These are phyloP conservation scores for Spizella passerina DNA, from an alignment of 2,797 vertebrate species.

Conservation along the genomic window DNA sequence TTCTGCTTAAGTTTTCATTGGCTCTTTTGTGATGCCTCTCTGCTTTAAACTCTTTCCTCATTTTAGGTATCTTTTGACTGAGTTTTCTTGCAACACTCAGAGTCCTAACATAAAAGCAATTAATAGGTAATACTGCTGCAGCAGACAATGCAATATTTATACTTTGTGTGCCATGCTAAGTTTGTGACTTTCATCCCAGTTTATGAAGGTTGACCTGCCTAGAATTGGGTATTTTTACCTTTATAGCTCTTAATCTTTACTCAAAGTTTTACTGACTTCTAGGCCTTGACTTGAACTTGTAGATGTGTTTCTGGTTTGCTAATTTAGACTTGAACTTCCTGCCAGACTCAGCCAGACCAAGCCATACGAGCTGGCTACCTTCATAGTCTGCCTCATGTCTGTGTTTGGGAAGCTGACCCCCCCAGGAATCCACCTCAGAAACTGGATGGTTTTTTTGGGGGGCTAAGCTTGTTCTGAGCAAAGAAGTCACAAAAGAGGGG, in stretches of 20 bases:
- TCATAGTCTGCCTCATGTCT: not conserved
- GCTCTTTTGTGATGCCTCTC: not conserved
- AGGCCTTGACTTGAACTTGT: not conserved
- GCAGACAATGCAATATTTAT: not conserved
- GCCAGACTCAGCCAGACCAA: not conserved
- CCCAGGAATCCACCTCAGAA: not conserved
- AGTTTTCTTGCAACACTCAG: not conserved
- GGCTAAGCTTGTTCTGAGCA: not conserved
- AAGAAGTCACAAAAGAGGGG: not conserved
- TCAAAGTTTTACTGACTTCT: not conserved
- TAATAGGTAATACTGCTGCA: not conserved
- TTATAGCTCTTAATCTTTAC: not conserved
- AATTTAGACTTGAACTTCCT: not conserved
- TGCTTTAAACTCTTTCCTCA: not conserved
- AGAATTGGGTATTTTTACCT: not conserved
- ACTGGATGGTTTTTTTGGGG: no score
- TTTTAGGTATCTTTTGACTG: not conserved
- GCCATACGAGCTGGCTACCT: not conserved
- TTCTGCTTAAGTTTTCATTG: not conserved
- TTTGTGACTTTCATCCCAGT: not conserved
- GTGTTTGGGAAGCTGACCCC: not conserved
- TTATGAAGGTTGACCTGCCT: not conserved
- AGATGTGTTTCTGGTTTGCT: not conserved
- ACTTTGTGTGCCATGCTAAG: not conserved
- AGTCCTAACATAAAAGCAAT: not conserved